Conservation (phyloP, 2,888 invertebrate species). For the Oegoconia quadripuncta region DNA sequence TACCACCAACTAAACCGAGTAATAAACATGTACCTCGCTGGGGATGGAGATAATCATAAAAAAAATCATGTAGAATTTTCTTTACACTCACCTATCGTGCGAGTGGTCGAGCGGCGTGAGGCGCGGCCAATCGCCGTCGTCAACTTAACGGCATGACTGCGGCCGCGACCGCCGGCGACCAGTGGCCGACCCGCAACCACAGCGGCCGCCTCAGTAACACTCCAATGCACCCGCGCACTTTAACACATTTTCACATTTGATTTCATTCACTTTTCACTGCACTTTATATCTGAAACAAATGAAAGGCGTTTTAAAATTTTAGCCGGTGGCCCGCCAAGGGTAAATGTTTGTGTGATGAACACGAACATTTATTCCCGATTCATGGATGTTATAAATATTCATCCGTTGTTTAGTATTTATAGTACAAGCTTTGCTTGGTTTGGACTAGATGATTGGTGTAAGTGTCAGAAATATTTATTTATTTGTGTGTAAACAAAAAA, state of each 20-base stretch:
- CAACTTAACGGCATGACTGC: slow-evolving; percentile 67
- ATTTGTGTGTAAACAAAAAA: too few relatives aligned
- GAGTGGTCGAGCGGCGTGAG: slow-evolving; percentile 65
- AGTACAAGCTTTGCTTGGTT: too few relatives aligned
- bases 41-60: too few relatives aligned
- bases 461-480: too few relatives aligned
- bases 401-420: too few relatives aligned
- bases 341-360: too few relatives aligned
- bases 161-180: slow-evolving; percentile 34
- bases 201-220: slow-evolving; percentile 25
- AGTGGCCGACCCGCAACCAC: slow-evolving; percentile 24
- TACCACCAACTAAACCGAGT: too few relatives aligned
- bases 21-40: too few relatives aligned
- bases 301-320: slow-evolving; percentile 4
- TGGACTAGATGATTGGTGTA: too few relatives aligned
- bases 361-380: too few relatives aligned
- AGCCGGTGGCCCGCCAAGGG: neutral
- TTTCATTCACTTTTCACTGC: slow-evolving; percentile 41
- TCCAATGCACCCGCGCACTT: slow-evolving; percentile 32
- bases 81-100: slow-evolving; percentile 49
- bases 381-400: too few relatives aligned
- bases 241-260: slow-evolving; percentile 31
- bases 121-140: slow-evolving; percentile 69
- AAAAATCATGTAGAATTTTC: too few relatives aligned
- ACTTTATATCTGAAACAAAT: slow-evolving; percentile 58